Percentiles rank a stretch among this genome's conserved stretches.
phyloP scores from a whole-genome alignment of 2,888 invertebrate species.

The Acronicta alni region DNA sequence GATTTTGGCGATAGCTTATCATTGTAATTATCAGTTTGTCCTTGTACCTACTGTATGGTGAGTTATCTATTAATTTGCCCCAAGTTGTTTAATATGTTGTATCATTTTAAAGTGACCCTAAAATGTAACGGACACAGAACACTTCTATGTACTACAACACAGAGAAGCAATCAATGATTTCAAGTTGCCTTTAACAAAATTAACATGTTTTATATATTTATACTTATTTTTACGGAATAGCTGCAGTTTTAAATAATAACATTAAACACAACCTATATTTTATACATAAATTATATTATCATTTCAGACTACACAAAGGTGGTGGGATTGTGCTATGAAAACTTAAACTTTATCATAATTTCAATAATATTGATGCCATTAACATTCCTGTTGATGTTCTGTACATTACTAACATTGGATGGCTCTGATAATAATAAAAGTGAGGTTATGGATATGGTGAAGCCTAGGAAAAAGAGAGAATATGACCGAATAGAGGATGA shows the following conservation, averaged over 20 bases:
- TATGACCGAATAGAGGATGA: conserved; percentile 43
- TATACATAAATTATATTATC: conserved; percentile 48
- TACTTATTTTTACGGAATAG: no score
- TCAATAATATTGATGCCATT: conserved; percentile 67
- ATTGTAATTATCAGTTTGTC: conserved; percentile 21
- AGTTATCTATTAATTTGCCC: not conserved
- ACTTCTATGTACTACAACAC: not conserved
- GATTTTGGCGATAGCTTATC: conserved; percentile 23
- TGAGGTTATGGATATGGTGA: conserved; percentile 28
- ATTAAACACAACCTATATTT: not conserved
- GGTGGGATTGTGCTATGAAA: conserved; percentile 73
- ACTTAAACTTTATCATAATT: conserved; percentile 66
- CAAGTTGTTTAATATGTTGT: conserved; percentile 1
- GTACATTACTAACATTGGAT: conserved; percentile 74
- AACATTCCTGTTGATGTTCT: conserved; percentile 64
- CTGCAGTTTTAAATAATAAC: no score
- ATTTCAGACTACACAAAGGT: conserved; percentile 79
- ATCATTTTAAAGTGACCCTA: conserved; percentile 28
- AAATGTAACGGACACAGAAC: conserved; percentile 8
- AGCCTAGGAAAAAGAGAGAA: conserved; percentile 40
- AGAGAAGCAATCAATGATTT: no score
- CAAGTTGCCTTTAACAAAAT: not conserved
- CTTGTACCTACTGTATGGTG: conserved; percentile 23
- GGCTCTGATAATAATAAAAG: conserved; percentile 48
- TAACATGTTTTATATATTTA: no score